Evolutionary conservation across 2,113 vertebrate genomes (phyloP), one percentile per base, ranked within the genome.

Genomic region (Malurus alboscapulatus): DNA sequence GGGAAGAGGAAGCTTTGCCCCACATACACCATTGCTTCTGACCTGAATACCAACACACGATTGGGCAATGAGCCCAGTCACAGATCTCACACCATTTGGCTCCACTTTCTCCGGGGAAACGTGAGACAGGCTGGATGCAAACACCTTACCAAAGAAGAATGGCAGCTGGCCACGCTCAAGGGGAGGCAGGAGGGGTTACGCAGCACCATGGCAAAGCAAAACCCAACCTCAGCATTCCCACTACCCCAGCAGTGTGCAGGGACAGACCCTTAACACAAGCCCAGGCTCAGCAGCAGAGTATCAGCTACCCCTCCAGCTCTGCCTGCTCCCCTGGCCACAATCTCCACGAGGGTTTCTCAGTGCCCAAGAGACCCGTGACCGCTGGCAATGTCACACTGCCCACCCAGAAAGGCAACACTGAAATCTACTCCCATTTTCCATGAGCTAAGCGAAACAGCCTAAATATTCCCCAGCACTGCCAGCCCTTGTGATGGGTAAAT

Each of bases 341-440:
- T 26, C 67, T 69, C 65, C 66, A 42, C 0, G 1, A 83, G 14
- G 7, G 68, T 27, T 72, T 38, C 71, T 83, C 87, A 51, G 27
- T 25, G 2, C 55, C 66, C 63, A 38, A 71, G 45, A 55, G 91
- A 81, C 75, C 79, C 7, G 6, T 84, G 94, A 93, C 78, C 2
- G 5, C 83, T 63, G 13, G 1, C 80, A 79, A 59, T 27, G 58
- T 93, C 84, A 53, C n/a, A 4, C 67, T 88, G 89, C 62, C 87
- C 92, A 94, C 69, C 90, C 73, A 82, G 51, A 93, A 96, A 82
- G 85, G 78, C 80, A 47, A 94, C 6, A 34, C 95, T 94, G 96
- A 95, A 97, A 97, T 86, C 58, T 59, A 95, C 67, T 59, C 75
- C 80, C 57, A 59, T 94, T 96, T 96, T 96, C 97, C 96, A 88